Evolutionary conservation across 2,888 invertebrate genomes (phyloP), one percentile per base, ranked within the genome.

Genomic region (Ennomos quercinarius): DNA sequence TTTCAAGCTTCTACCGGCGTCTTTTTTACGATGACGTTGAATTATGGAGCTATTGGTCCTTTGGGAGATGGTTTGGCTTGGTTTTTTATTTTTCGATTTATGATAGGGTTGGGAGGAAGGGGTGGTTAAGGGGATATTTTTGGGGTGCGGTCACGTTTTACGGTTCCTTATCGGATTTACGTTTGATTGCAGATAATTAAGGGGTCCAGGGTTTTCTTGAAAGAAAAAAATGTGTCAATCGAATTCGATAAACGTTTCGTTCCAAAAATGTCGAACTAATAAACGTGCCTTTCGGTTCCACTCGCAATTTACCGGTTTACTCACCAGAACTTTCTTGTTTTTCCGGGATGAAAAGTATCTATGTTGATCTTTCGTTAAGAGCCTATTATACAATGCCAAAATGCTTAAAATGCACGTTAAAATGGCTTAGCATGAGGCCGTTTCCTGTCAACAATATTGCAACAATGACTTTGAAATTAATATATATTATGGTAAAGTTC

Each of bases 11-110:
- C 45, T 46, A 42, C 42, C 17, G n/a, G 40, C 8, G 36, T 11
- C 48, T 39, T 45, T 55, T 63, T 63, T 55, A 59, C 40, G 59
- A 34, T 35, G 38, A 60, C 54, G 45, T 46, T 54, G 54, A 60
- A 35, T 51, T 60, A 60, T 55, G 37, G 42, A 34, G 41, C 53
- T 36, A 43, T 61, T 44, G 51, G 55, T 43, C 55, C 60, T 40
- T n/a, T 27, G 60, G 59, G 59, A 54, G 49, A 46, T 11, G 35
- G 39, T 35, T 47, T 43, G 42, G 11, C 38, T 49, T 36, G 38
- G 34, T 38, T 54, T 60, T 60, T 56, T 61, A 55, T 61, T 59
- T 59, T 42, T 44, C 44, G 49, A 56, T 48, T 56, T 56, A 56
- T 56, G 44, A 38, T 35, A 27, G 48, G 17, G 43, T 9, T 54